Evolutionary conservation across 2,113 vertebrate species (phyloP).

Genomic region (Polypterus senegalus): DNA sequence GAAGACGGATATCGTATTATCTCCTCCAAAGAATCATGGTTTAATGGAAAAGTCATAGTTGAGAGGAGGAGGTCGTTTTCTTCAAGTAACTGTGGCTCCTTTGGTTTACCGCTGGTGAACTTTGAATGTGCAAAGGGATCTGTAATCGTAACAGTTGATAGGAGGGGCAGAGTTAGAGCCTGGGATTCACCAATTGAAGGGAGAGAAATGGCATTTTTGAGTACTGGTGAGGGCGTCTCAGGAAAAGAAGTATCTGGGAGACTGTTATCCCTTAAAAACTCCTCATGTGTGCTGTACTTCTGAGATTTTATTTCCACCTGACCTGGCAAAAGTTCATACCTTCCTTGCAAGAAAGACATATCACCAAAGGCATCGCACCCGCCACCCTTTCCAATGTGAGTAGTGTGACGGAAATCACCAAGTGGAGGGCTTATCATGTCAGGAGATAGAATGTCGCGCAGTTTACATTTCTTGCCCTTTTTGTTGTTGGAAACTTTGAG

Average conservation of each 20-base stretch:
- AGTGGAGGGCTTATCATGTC: conserved; percentile 97
- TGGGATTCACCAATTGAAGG: conserved; percentile 88
- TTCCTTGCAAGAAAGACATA: conserved; percentile 94
- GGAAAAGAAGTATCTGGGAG: conserved; percentile 76
- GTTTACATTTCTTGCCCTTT: conserved; percentile 92
- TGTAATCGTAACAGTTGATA: conserved; percentile 65
- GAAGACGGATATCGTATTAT: conserved; percentile 36
- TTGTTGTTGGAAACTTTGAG: conserved; percentile 83
- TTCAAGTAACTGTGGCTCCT: conserved; percentile 43
- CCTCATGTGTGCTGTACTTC: conserved; percentile 58
- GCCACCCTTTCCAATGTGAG: conserved; percentile 90
- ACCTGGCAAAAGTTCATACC: conserved; percentile 84
- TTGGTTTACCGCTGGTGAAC: conserved; percentile 26
- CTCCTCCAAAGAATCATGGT: conserved; percentile 29
- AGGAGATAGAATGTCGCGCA: conserved; percentile 88
- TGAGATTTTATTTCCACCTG: conserved; percentile 49
- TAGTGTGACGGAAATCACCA: conserved; percentile 93
- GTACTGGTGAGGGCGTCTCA: conserved; percentile 86
- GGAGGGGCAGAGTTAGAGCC: conserved; percentile 74
- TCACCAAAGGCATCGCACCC: conserved; percentile 88
- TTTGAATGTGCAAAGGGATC: conserved; percentile 61
- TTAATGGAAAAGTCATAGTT: conserved; percentile 33
- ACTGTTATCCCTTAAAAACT: conserved; percentile 83
- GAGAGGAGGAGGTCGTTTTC: conserved; percentile 45
- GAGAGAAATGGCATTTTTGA: conserved; percentile 96